A percentile compares a stretch with the other conserved stretches of the same genome.
Evolutionary conservation across 2,797 vertebrate genomes (phyloP).

Genomic region (Oreortyx pictus): DNA sequence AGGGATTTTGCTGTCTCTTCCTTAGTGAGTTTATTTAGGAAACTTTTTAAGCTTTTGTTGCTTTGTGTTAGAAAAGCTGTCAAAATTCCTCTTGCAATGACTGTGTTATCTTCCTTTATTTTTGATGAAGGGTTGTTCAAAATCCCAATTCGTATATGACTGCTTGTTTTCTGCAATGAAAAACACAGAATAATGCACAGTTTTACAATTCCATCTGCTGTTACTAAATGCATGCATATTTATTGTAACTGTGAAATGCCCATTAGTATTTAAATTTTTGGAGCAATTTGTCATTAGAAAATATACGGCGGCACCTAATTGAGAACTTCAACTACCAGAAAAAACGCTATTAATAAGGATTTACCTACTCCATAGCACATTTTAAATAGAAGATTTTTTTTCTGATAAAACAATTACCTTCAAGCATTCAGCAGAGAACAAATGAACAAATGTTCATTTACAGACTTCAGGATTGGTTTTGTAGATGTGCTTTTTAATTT

Average conservation of each 20-base stretch:
- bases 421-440: not conserved
- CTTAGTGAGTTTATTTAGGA: constrained; percentile 87
- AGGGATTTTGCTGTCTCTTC: constrained; percentile 88
- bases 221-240: not conserved
- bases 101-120: constrained; percentile 88
- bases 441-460: not conserved
- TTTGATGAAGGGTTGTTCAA: constrained; percentile 91
- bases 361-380: not conserved
- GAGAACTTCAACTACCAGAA: not conserved
- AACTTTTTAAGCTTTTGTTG: constrained; percentile 83
- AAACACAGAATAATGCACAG: constrained; percentile 14
- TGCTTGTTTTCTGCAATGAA: constrained; percentile 85
- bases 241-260: not conserved
- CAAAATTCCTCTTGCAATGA: constrained; percentile 90
- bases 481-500: not conserved
- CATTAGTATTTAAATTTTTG: not conserved
- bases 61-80: constrained; percentile 91
- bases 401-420: not conserved
- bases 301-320: not conserved
- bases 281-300: constrained; percentile 19
- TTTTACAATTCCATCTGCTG: constrained; percentile 14
- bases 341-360: not conserved
- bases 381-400: not conserved
- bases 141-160: constrained; percentile 87
- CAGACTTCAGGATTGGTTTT: not conserved